These are phyloP conservation scores for Drosophila willistoni DNA, from an alignment of 1,140 invertebrate genomes.

Conservation along the genomic window DNA sequence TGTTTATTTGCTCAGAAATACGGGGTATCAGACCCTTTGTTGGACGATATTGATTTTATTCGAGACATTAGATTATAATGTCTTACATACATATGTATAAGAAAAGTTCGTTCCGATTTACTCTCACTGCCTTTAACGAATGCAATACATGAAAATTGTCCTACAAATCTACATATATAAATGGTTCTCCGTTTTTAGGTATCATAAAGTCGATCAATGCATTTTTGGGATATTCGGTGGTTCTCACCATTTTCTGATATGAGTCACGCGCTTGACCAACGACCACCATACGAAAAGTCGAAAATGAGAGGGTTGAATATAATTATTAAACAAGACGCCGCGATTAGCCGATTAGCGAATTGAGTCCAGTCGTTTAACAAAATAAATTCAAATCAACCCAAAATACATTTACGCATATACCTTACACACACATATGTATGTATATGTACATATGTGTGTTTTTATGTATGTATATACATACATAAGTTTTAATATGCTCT, in stretches of 20 bases:
- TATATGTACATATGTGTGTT: background rate
- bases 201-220: background rate
- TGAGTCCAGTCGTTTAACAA: slow-evolving; percentile 4
- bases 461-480: background rate
- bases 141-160: too few species aligned
- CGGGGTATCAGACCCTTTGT: background rate
- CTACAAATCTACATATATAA: too few species aligned
- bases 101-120: too few species aligned
- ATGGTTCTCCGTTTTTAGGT: background rate
- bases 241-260: slow-evolving; percentile 5
- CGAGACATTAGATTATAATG: too few species aligned
- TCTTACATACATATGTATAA: too few species aligned
- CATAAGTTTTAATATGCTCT: background rate
- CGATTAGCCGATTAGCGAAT: slow-evolving; percentile 20
- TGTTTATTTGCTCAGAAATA: background rate
- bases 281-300: background rate
- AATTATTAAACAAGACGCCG: slow-evolving; percentile 12
- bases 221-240: background rate
- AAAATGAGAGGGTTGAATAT: slow-evolving; percentile 22
- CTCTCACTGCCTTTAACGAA: too few species aligned
- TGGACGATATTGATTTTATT: too few species aligned
- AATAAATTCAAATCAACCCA: slow-evolving; percentile 8
- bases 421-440: background rate
- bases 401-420: background rate
- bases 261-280: slow-evolving; percentile 19